Percentiles rank a stretch among this genome's conserved stretches.
phyloP scores from a whole-genome alignment of 2,113 vertebrate genomes.

The Eptesicus fuscus region DNA sequence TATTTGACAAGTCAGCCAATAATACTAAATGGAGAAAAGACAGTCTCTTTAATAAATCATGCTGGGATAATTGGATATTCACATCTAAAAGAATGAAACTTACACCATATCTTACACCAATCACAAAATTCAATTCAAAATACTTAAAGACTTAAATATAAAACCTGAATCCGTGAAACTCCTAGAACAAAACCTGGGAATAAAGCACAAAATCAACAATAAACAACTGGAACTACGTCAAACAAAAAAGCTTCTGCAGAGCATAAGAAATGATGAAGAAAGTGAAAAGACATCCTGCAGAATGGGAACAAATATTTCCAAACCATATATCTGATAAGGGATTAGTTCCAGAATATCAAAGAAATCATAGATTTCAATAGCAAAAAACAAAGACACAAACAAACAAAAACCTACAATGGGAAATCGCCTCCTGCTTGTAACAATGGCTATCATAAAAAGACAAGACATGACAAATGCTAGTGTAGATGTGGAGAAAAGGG shows the following conservation, averaged over 20 bases:
- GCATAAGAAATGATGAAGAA: not conserved
- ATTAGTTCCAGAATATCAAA: not conserved
- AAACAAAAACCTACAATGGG: not conserved
- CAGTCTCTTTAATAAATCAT: not conserved
- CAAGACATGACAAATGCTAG: not conserved
- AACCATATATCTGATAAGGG: not conserved
- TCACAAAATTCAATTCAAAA: not conserved
- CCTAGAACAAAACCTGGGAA: not conserved
- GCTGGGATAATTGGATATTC: not conserved
- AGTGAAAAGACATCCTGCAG: not conserved
- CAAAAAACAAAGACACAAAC: not conserved
- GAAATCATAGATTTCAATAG: not conserved
- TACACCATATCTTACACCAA: not conserved
- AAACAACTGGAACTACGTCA: not conserved
- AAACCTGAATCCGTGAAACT: not conserved
- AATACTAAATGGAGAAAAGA: not conserved
- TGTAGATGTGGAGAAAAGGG: too few relatives aligned
- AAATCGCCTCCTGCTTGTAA: not conserved
- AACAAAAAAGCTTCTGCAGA: not conserved
- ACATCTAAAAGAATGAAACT: not conserved
- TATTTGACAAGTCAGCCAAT: not conserved
- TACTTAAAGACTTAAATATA: not conserved
- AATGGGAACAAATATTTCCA: not conserved
- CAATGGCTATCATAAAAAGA: not conserved
- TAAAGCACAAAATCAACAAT: not conserved